Evolutionary conservation across 1,140 invertebrate genomes (phyloP).

Genomic region (Potamilus streckersoni): DNA sequence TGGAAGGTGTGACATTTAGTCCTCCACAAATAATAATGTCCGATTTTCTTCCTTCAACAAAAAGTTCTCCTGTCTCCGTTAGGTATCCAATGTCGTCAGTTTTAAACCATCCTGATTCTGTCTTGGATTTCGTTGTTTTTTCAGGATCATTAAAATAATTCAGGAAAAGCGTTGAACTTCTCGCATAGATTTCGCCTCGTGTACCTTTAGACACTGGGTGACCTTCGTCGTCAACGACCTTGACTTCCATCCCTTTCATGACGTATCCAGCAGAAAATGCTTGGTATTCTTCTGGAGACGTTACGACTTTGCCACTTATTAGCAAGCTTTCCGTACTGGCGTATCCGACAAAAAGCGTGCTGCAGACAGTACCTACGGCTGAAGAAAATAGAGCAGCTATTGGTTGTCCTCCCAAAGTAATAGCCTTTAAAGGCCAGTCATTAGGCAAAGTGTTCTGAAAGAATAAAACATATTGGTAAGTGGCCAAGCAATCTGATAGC

Average conservation of each 20-base stretch:
- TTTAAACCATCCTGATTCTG: conserved; percentile 35
- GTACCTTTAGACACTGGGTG: conserved; percentile 4
- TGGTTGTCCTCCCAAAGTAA: conserved; percentile 10
- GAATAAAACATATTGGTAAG: not conserved
- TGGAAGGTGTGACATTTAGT: conserved; percentile 9
- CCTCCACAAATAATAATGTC: conserved; percentile 28
- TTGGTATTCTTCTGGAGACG: not conserved
- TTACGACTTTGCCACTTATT: not conserved
- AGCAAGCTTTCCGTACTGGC: conserved; percentile 21
- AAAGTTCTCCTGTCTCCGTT: conserved; percentile 19
- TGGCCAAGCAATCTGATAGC: no score
- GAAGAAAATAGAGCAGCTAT: conserved; percentile 4
- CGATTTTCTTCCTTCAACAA: conserved; percentile 31
- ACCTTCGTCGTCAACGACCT: conserved; percentile 28
- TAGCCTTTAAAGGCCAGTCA: conserved; percentile 9
- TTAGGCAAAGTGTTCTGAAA: not conserved
- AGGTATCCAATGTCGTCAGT: conserved; percentile 33
- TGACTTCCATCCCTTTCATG: conserved; percentile 22
- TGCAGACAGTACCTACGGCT: conserved; percentile 8
- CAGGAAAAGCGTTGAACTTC: conserved; percentile 9
- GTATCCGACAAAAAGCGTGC: conserved; percentile 9
- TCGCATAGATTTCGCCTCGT: conserved; percentile 23
- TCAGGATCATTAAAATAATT: conserved; percentile 31
- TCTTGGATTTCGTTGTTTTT: conserved; percentile 15
- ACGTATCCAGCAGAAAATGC: conserved; percentile 12